A percentile compares a stretch with the other conserved stretches of the same genome.
phyloP scores from a whole-genome alignment of 2,888 invertebrate genomes.

The Brenthis hecate region DNA sequence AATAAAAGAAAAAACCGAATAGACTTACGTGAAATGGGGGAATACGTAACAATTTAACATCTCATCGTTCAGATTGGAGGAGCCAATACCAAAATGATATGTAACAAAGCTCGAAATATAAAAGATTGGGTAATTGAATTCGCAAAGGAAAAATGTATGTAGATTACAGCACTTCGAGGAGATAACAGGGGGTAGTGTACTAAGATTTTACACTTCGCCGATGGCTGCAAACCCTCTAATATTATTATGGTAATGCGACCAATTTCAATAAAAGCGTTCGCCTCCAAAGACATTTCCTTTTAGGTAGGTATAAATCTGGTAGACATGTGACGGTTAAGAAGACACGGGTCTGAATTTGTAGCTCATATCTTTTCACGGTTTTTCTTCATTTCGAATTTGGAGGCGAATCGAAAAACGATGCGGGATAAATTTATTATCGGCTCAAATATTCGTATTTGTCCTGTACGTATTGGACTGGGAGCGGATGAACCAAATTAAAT shows the following conservation, averaged over 20 bases:
- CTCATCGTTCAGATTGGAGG: slow-evolving; percentile 38
- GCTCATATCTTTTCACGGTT: slow-evolving; percentile 65
- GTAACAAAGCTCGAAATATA: slow-evolving; percentile 62
- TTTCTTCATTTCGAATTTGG: slow-evolving; percentile 55
- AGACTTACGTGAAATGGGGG: slow-evolving; percentile 33
- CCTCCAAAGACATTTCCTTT: slow-evolving; percentile 67
- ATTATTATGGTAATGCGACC: slow-evolving; percentile 80
- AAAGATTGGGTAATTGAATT: slow-evolving; percentile 71
- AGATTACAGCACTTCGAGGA: slow-evolving; percentile 52
- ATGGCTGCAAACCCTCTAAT: slow-evolving; percentile 79
- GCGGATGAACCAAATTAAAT: slow-evolving; percentile 12
- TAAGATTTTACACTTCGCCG: slow-evolving; percentile 74
- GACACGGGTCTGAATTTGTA: slow-evolving; percentile 71
- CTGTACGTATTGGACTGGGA: slow-evolving; percentile 12
- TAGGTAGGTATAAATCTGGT: slow-evolving; percentile 66
- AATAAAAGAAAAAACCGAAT: slow-evolving; percentile 33
- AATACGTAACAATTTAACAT: slow-evolving; percentile 38
- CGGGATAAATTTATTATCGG: slow-evolving; percentile 33
- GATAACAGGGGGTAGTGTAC: slow-evolving; percentile 66
- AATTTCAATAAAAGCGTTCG: slow-evolving; percentile 80
- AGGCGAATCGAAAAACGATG: slow-evolving; percentile 50
- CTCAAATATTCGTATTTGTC: slow-evolving; percentile 23
- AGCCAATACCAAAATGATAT: slow-evolving; percentile 42
- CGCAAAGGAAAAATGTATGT: slow-evolving; percentile 63
- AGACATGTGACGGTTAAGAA: slow-evolving; percentile 64